Base-by-base conservation (phyloP, 2,797 vertebrate genomes). In the Lycodopsis pacificus region DNA sequence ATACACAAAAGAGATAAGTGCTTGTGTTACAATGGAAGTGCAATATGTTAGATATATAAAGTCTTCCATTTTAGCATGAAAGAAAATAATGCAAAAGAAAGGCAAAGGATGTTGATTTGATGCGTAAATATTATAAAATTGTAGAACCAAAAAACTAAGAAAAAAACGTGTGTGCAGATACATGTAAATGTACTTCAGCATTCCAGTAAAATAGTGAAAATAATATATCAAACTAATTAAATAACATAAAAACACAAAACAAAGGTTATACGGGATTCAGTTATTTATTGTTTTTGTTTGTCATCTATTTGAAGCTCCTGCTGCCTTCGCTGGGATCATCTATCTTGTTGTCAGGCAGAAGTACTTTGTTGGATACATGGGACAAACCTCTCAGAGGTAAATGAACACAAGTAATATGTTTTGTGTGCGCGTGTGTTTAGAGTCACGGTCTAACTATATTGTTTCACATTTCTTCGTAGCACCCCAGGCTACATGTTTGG, bases 301-400 rank as follows among this genome's bases (percentile, higher is more conserved):
- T 49, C 4, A 1, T 76, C 14, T 67, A 58, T 73, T 80, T 82
- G 34, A 84, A 99, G 98, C 93, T 84, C 96, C 98, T 9, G 98
- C 98, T 0, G 96, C 97, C 59, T 99, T 99, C 63, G 96, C 98
- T 0, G 98, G 98, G 48, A 84, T 97, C 82, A 93, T 99, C 94
- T 99, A 99, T 85, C 84, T 99, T 68, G 91, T 97, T 2, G 97
- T 97, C 86, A 95, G 98, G 53, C 97, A 99, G 81, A 98, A 99
- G 91, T 99, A 99, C 89, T 99, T 99, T 49, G 91, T 98, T 1
- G 98, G 98, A 79, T 99, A 99, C 85, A 89, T 99, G 10, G 98
- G 98, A 11, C 96, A 99, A 85, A 96, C 94, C 61, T 96, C 92
- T 30, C 98, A 99, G 90, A 98, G 97, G 98, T 99, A 95, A 93